A percentile compares a stretch with the other conserved stretches of the same genome.
Evolutionary conservation across 2,797 vertebrate species (phyloP).

Genomic region (Halcyon smyrnensis): DNA sequence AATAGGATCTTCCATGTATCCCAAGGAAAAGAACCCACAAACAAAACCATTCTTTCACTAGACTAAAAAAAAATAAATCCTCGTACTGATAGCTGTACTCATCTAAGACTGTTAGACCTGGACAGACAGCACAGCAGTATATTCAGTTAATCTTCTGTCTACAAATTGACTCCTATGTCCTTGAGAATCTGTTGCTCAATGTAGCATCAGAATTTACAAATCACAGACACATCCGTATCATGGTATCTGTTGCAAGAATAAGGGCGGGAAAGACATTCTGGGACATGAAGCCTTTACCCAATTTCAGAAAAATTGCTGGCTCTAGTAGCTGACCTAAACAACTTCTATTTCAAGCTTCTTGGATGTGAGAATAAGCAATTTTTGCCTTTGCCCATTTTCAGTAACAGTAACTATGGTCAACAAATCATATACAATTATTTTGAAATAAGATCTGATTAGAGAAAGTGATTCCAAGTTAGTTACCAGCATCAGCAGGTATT

Average conservation of each 20-base stretch:
- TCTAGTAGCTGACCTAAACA: slow-evolving; percentile 11
- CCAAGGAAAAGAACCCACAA: background rate
- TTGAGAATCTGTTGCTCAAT: background rate
- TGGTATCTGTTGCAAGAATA: background rate
- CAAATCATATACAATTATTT: slow-evolving; percentile 11
- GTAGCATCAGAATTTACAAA: background rate
- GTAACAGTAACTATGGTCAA: background rate
- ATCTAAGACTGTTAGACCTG: background rate
- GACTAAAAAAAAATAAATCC: background rate
- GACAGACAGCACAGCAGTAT: background rate
- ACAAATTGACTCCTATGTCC: background rate
- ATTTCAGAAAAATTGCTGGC: background rate
- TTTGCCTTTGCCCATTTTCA: slow-evolving; percentile 18
- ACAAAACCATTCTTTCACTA: background rate
- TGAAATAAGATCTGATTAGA: slow-evolving; percentile 5
- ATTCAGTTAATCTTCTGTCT: background rate
- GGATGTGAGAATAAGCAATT: background rate
- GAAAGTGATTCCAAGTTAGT: background rate
- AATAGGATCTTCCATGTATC: background rate
- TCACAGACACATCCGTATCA: background rate
- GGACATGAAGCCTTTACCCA: background rate
- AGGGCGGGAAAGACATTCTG: background rate
- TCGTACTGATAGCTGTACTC: background rate
- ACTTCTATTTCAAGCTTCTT: slow-evolving; percentile 22
- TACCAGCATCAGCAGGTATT: background rate